Conservation (phyloP, 2,113 vertebrate species). For the Archilochus colubris region DNA sequence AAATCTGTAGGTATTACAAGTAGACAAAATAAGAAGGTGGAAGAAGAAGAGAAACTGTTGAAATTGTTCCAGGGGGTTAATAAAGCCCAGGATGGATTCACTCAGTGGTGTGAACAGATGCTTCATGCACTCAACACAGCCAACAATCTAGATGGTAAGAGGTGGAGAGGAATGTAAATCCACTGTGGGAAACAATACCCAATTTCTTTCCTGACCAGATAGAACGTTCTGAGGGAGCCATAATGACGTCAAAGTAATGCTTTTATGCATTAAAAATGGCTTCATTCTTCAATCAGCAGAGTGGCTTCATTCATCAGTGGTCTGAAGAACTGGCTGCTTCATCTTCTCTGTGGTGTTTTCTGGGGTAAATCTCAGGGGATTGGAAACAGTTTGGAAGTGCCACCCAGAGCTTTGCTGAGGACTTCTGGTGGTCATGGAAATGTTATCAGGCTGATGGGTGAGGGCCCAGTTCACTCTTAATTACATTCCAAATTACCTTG, state of each 20-base stretch:
- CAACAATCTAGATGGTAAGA: constrained; percentile 98
- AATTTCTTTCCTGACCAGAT: neutral
- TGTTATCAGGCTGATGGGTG: neutral
- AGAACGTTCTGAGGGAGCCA: neutral
- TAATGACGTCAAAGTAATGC: neutral
- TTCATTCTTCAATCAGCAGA: neutral
- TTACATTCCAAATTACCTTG: neutral
- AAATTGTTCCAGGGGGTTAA: constrained; percentile 97
- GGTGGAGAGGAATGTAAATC: neutral
- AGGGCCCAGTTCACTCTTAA: neutral
- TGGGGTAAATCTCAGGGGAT: neutral
- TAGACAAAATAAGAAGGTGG: constrained; percentile 93
- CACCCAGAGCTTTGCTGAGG: neutral
- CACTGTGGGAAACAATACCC: neutral
- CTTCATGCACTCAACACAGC: constrained; percentile 97
- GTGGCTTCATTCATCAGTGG: neutral
- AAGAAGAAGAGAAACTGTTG: constrained; percentile 96
- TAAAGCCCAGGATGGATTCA: constrained; percentile 96
- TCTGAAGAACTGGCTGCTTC: neutral
- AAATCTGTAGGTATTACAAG: constrained; percentile 89
- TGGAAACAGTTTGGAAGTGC: neutral
- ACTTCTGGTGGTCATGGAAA: neutral
- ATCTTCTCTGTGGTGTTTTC: neutral
- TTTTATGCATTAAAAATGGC: neutral
- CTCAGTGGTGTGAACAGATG: constrained; percentile 98